phyloP scores from a whole-genome alignment of 1,140 invertebrate species.

The Nymphalis io region DNA sequence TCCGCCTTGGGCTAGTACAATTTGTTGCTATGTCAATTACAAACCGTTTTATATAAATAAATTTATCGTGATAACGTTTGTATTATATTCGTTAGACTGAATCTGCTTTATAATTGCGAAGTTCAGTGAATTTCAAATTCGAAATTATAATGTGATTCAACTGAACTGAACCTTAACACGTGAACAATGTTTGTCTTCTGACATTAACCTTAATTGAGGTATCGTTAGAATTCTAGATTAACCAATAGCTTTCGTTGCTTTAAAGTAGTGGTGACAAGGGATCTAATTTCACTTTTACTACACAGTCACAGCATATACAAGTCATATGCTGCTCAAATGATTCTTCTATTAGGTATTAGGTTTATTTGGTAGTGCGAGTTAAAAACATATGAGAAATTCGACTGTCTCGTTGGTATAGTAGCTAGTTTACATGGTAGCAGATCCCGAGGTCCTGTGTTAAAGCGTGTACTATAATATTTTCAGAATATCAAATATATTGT shows the following conservation, averaged over 20 bases:
- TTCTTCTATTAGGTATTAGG: too few species aligned
- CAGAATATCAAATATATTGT: too few species aligned
- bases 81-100: background rate
- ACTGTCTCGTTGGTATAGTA: too few species aligned
- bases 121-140: constrained; percentile 3
- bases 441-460: too few species aligned
- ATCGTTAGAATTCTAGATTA: background rate
- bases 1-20: background rate
- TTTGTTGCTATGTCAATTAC: background rate
- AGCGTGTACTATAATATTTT: too few species aligned
- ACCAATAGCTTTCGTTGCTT: background rate
- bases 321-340: too few species aligned
- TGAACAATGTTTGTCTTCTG: constrained; percentile 5
- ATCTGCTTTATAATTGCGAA: background rate
- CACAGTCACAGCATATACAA: too few species aligned
- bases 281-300: constrained; percentile 4
- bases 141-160: background rate
- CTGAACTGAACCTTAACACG: background rate
- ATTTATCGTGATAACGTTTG: background rate
- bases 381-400: too few species aligned
- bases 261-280: background rate
- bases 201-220: constrained; percentile 4
- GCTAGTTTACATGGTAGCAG: too few species aligned
- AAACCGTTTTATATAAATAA: background rate
- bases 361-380: too few species aligned